Evolutionary conservation across 2,797 vertebrate genomes (phyloP).

Genomic region (Loriculus beryllinus): DNA sequence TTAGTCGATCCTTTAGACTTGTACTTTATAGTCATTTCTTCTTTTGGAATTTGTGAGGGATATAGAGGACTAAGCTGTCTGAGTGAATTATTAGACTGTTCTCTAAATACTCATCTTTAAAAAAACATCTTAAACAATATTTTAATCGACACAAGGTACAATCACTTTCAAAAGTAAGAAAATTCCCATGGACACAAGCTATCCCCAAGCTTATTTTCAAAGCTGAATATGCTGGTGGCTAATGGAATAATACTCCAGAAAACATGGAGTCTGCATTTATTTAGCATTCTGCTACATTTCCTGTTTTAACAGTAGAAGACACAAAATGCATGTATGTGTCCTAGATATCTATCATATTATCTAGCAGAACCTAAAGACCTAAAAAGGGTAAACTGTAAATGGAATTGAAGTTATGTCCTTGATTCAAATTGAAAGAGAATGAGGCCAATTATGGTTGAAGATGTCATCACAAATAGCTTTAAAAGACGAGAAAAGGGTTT

Average conservation of each 20-base stretch:
- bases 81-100: not conserved
- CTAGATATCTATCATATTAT: not conserved
- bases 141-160: conserved; percentile 7
- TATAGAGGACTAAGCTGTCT: not conserved
- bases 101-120: not conserved
- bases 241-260: not conserved
- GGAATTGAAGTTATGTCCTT: not conserved
- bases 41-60: not conserved
- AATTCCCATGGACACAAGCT: not conserved
- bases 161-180: not conserved
- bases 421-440: not conserved
- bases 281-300: not conserved
- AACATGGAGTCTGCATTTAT: not conserved
- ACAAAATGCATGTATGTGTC: not conserved
- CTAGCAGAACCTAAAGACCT: not conserved
- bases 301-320: not conserved
- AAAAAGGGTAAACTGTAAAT: not conserved
- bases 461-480: not conserved
- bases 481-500: not conserved
- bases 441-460: not conserved
- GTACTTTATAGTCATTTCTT: not conserved
- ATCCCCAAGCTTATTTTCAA: not conserved
- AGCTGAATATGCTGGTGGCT: not conserved
- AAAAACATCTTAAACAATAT: conserved; percentile 2
- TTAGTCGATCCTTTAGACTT: conserved; percentile 1